Evolutionary conservation across 2,888 invertebrate species (phyloP).

Genomic region (Pimpla rufipes): DNA sequence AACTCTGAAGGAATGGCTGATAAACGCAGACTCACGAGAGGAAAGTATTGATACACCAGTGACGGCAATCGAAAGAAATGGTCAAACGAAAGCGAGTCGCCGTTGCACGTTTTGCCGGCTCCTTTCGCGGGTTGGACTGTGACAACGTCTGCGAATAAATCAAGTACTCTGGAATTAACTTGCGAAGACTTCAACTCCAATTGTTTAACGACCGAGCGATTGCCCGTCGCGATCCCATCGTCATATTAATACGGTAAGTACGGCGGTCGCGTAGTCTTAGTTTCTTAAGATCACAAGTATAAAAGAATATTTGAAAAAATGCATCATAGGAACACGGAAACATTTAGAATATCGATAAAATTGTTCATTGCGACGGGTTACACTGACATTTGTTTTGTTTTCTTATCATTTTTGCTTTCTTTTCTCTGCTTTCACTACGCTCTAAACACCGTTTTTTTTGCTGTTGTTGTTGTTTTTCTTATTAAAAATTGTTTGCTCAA

Average conservation of each 20-base stretch:
- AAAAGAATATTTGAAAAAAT: constrained; percentile 63
- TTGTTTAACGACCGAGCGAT: constrained; percentile 32
- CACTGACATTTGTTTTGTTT: constrained; percentile 59
- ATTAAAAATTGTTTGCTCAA: constrained; percentile 40
- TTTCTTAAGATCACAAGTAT: constrained; percentile 61
- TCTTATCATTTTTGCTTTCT: constrained; percentile 10
- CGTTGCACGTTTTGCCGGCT: constrained; percentile 33
- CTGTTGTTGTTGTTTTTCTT: constrained; percentile 36
- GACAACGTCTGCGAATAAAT: constrained; percentile 19
- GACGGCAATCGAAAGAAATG: constrained; percentile 26
- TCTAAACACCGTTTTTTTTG: constrained; percentile 56
- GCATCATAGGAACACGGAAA: constrained; percentile 74
- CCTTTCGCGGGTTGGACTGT: constrained; percentile 14
- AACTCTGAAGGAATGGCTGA: constrained; percentile 74
- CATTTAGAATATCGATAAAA: constrained; percentile 74
- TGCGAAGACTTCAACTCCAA: constrained; percentile 42
- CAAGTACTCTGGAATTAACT: constrained; percentile 47
- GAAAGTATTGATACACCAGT: constrained; percentile 67
- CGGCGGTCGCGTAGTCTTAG: constrained; percentile 61
- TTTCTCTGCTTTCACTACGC: constrained; percentile 25
- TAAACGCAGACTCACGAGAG: constrained; percentile 70
- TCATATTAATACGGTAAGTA: constrained; percentile 60
- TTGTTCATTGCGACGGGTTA: constrained; percentile 68
- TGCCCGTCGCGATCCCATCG: not conserved
- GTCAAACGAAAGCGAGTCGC: constrained; percentile 5